phyloP scores from a whole-genome alignment of 2,888 invertebrate species.

The Tetanocera ferruginea region DNA sequence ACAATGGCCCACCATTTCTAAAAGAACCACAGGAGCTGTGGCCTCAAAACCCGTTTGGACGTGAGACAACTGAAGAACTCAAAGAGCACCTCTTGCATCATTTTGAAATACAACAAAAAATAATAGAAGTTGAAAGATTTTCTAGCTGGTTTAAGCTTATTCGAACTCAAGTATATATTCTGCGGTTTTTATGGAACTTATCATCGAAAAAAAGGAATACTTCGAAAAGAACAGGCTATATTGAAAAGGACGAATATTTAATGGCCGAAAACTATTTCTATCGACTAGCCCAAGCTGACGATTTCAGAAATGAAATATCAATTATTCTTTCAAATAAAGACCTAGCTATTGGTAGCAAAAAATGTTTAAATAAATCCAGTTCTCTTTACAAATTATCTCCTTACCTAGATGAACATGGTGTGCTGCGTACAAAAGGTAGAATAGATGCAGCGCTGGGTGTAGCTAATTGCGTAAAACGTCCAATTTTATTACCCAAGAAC shows the following conservation, averaged over 20 bases:
- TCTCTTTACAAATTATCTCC: too few species aligned
- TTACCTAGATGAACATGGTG: too few species aligned
- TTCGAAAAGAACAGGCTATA: background rate
- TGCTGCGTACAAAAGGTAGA: too few species aligned
- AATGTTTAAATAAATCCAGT: background rate
- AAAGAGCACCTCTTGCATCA: too few species aligned
- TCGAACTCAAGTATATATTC: background rate
- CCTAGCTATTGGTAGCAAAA: background rate
- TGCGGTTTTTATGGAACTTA: background rate
- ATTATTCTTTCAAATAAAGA: background rate
- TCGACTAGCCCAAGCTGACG: background rate
- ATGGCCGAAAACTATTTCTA: background rate
- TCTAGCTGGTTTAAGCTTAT: background rate
- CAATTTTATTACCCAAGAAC: too few species aligned
- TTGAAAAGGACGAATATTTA: background rate
- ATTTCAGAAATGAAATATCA: background rate
- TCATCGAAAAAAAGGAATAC: background rate
- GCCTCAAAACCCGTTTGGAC: too few species aligned
- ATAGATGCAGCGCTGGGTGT: too few species aligned
- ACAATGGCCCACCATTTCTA: constrained; percentile 42
- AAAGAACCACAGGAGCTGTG: too few species aligned
- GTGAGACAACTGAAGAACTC: too few species aligned
- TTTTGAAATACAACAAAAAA: too few species aligned
- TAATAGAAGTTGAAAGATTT: background rate
- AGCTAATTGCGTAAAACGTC: too few species aligned